Conservation (phyloP, 1,140 invertebrate genomes). For the Procambarus virginalis region DNA sequence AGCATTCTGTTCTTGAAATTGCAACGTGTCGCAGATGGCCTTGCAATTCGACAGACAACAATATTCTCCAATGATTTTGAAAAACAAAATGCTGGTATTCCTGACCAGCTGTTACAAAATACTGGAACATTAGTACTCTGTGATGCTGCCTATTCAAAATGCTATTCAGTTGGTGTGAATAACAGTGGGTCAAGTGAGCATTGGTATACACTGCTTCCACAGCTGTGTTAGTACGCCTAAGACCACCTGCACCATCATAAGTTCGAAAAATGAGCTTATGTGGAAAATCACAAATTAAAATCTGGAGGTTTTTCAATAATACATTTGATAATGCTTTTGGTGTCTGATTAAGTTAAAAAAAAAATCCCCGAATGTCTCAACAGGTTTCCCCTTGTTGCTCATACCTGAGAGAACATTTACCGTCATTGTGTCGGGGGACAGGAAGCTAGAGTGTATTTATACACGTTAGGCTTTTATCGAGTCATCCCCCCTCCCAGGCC, state of each 20-base stretch:
- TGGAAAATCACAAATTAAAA: constrained; percentile 69
- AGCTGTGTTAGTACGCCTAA: constrained; percentile 71
- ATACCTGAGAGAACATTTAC: constrained; percentile 48
- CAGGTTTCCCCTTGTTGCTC: constrained; percentile 27
- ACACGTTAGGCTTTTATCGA: constrained; percentile 26
- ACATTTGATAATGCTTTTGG: constrained; percentile 49
- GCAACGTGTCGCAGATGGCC: constrained; percentile 35
- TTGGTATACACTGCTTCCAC: constrained; percentile 71
- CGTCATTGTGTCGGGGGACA: constrained; percentile 11
- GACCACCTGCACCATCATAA: constrained; percentile 72
- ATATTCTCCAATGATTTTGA: constrained; percentile 46
- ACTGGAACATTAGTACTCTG: constrained; percentile 57
- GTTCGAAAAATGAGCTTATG: constrained; percentile 73
- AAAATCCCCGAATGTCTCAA: constrained; percentile 50
- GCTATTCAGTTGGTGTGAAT: constrained; percentile 73
- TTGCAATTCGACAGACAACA: constrained; percentile 28
- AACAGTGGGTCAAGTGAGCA: constrained; percentile 73
- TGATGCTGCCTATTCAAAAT: constrained; percentile 72
- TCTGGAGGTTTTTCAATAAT: constrained; percentile 70
- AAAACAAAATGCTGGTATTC: constrained; percentile 61
- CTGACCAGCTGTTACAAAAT: constrained; percentile 62
- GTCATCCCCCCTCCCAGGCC: constrained; percentile 21
- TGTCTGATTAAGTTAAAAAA: constrained; percentile 41
- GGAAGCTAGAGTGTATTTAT: no score
- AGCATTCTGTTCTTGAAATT: constrained; percentile 59